Evolutionary conservation across 2,113 vertebrate genomes (phyloP).

Genomic region (Scomber colias): DNA sequence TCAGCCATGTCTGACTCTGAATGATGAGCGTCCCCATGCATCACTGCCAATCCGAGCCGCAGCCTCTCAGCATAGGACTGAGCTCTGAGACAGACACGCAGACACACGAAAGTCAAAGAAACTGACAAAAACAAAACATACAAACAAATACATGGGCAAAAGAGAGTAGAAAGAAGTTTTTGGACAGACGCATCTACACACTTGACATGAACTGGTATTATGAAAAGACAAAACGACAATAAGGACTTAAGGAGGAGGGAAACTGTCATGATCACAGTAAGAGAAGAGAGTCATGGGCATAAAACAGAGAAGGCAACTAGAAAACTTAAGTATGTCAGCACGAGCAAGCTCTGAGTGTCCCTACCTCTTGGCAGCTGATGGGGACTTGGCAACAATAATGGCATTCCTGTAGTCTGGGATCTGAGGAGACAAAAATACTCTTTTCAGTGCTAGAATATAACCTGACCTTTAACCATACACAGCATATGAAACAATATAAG

Average conservation of each 20-base stretch:
- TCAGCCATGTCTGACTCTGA: conserved; percentile 95
- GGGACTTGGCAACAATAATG: conserved; percentile 97
- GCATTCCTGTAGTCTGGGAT: conserved; percentile 98
- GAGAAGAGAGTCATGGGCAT: not conserved
- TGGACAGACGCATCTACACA: conserved; percentile 2
- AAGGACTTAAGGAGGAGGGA: not conserved
- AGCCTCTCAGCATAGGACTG: conserved; percentile 96
- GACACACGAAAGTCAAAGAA: conserved; percentile 38
- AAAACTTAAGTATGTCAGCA: not conserved
- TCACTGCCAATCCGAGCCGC: conserved; percentile 93
- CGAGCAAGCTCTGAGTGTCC: not conserved
- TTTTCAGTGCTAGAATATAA: not conserved
- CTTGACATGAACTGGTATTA: not conserved
- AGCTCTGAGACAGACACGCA: conserved; percentile 84
- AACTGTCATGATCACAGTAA: not conserved
- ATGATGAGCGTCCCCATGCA: conserved; percentile 95
- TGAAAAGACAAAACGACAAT: not conserved
- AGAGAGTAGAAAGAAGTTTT: not conserved
- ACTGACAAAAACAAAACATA: conserved; percentile 2
- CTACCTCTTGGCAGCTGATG: conserved; percentile 97
- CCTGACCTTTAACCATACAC: not conserved
- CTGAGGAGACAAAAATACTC: conserved; percentile 73
- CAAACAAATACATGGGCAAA: not conserved
- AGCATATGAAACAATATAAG: not conserved
- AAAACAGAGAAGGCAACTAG: not conserved